Base-by-base conservation (phyloP, 2,888 invertebrate species). In the Serripes groenlandicus region DNA sequence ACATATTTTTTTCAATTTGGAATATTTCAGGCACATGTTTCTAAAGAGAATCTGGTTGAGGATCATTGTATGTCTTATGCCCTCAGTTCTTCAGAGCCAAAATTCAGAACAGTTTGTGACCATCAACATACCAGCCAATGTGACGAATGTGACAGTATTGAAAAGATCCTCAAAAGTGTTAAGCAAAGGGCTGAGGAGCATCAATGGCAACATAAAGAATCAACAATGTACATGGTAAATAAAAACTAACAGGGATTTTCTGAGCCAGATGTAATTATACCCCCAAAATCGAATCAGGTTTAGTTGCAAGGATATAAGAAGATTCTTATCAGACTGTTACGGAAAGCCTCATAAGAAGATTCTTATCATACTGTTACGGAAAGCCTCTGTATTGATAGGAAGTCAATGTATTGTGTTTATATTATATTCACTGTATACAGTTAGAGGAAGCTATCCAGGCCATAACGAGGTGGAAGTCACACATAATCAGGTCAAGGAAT, bases 401-500 rank as follows among this genome's bases (percentile, higher is more conserved):
- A 11, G 42, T 42, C 9, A 42, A 11, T 9, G 9, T 18, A 56
- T 56, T 23, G 7, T 7, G 7, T 23, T 56, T n/a, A n/a, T n/a
- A n/a, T n/a, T n/a, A n/a, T n/a, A n/a, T n/a, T n/a, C n/a, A n/a
- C n/a, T n/a, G n/a, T n/a, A n/a, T n/a, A n/a, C 26, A 68, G 68
- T n/a, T 68, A n/a, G 68, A 68, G 26, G 37, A 68, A n/a, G 32
- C 68, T 18, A 68, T 68, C 3, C 5, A 9, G 7, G 34, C 34
- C 34, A 37, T 68, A n/a, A 32, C 4, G 3, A 37, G 26, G n/a
- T 58, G 56, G 58, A 56, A 73, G 32, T 15, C 11, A 18, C 73
- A 73, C 34, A 56, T 58, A 18, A 18, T 56, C 3, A 28, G 73
- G 49, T 73, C 73, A n/a, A 60, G 34, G 34, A 58, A 56, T 23